Conservation (phyloP, 1,140 invertebrate genomes). For the Ctenoplectra terminalis region DNA sequence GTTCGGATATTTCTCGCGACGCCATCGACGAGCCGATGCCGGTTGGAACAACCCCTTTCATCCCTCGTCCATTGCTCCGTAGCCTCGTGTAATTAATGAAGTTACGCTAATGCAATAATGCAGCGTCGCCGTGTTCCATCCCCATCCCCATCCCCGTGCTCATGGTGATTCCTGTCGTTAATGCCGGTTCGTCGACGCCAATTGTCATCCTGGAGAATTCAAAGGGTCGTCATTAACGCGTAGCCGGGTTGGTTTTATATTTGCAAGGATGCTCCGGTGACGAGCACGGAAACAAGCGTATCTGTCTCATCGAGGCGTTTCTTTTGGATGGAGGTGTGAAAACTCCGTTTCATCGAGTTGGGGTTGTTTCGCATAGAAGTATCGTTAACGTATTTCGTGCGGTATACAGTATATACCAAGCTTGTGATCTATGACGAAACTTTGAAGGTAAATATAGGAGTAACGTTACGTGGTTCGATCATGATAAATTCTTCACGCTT, state of each 20-base stretch:
- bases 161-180: constrained; percentile 45
- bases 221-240: constrained; percentile 58
- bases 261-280: constrained; percentile 8
- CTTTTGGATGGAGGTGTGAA: not conserved
- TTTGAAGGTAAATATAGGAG: no score
- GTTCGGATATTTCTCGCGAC: constrained; percentile 8
- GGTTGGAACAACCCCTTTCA: constrained; percentile 25
- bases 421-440: no score
- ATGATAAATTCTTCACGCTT: no score
- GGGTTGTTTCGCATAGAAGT: not conserved
- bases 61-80: not conserved
- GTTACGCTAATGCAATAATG: constrained; percentile 69
- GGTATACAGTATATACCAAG: no score
- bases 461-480: no score
- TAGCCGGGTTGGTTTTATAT: constrained; percentile 17
- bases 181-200: constrained; percentile 37
- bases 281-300: constrained; percentile 11
- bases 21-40: not conserved
- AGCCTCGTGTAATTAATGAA: constrained; percentile 67
- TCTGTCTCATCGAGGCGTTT: not conserved
- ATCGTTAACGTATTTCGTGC: not conserved
- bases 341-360: not conserved
- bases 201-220: constrained; percentile 48
- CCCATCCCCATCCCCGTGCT: not conserved
- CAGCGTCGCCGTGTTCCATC: constrained; percentile 16